phyloP scores from a whole-genome alignment of 1,140 invertebrate genomes.

The Eulimnadia texana region DNA sequence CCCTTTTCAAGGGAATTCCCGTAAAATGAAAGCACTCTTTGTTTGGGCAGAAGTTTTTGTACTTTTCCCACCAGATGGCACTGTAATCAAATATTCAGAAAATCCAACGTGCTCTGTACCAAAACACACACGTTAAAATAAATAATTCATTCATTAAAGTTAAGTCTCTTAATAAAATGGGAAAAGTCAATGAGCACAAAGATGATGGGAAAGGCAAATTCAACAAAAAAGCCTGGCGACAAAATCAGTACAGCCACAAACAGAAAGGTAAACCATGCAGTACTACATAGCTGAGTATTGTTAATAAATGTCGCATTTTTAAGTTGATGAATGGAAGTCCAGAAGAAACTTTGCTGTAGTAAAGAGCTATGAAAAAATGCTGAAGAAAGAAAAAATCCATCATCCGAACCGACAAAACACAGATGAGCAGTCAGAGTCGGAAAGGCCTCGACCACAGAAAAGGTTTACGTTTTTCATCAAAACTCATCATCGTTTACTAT shows the following conservation, averaged over 20 bases:
- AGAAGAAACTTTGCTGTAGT: constrained; percentile 38
- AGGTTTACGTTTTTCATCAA: constrained; percentile 29
- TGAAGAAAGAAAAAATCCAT: constrained; percentile 28
- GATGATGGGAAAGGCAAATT: constrained; percentile 33
- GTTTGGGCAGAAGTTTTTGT: not conserved
- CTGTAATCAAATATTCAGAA: not conserved
- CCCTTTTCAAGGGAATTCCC: not conserved
- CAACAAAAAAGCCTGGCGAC: constrained; percentile 44
- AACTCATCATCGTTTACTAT: not conserved
- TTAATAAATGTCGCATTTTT: constrained; percentile 8
- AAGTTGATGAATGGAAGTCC: constrained; percentile 45
- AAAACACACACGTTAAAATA: too few species aligned
- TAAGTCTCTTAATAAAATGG: not conserved
- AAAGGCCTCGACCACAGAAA: not conserved
- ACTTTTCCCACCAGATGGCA: not conserved
- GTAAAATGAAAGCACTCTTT: not conserved
- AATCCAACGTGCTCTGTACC: too few species aligned
- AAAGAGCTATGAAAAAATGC: constrained; percentile 37
- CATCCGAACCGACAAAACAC: constrained; percentile 3
- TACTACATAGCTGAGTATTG: not conserved
- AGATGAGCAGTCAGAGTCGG: constrained; percentile 19
- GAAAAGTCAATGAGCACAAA: not conserved
- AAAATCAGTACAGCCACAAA: constrained; percentile 49
- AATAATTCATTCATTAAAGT: not conserved
- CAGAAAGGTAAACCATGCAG: constrained; percentile 33